phyloP scores from a whole-genome alignment of 2,113 vertebrate genomes.

The Chascanopsetta lugubris region DNA sequence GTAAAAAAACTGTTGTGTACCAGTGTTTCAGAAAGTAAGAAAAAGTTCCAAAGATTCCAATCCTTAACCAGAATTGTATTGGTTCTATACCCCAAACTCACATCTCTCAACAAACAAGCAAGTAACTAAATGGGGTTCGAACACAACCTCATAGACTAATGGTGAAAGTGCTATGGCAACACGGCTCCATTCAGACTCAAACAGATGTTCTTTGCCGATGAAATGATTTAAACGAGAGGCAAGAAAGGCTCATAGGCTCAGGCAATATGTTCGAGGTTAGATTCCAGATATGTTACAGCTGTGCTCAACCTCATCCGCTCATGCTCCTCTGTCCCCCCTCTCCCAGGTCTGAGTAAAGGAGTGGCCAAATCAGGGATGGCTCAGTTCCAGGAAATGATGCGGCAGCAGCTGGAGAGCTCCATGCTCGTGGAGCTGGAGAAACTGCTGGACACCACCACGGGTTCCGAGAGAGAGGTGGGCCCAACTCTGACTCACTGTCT shows the following conservation, averaged over 20 bases:
- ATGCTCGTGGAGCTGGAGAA: conserved; percentile 93
- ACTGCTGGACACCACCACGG: conserved; percentile 84
- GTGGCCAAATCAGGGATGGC: conserved; percentile 85
- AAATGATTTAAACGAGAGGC: not conserved
- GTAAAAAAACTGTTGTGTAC: no score
- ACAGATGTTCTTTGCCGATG: not conserved
- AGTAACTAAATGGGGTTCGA: no score
- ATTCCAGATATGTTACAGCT: not conserved
- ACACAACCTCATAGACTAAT: not conserved
- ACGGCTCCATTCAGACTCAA: not conserved
- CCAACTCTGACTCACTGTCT: not conserved
- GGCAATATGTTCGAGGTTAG: not conserved
- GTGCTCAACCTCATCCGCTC: not conserved
- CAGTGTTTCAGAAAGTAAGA: no score
- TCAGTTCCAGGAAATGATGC: conserved; percentile 96
- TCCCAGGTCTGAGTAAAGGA: conserved; percentile 87
- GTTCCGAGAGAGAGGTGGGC: conserved; percentile 86
- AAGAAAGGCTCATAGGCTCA: not conserved
- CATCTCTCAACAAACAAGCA: no score
- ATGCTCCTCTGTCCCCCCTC: not conserved
- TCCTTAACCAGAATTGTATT: no score
- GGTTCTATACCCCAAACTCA: no score
- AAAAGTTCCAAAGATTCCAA: no score
- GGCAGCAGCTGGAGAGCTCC: conserved; percentile 93
- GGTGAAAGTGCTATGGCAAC: not conserved